These are phyloP conservation scores for Nothura maculosa DNA, from an alignment of 2,797 vertebrate genomes.

Conservation along the genomic window DNA sequence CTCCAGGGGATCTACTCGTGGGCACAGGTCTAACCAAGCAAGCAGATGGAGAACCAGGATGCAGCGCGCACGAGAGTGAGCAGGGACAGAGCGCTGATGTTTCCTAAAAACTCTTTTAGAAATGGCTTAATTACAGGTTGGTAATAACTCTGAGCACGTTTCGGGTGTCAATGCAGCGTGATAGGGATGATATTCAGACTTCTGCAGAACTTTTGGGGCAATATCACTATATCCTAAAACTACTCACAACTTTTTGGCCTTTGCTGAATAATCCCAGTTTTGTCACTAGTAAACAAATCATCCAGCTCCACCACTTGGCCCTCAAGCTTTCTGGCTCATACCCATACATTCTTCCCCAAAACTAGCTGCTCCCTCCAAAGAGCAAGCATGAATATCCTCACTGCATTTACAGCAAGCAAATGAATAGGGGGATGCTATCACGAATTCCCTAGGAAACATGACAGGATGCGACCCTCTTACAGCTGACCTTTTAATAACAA, in stretches of 20 bases:
- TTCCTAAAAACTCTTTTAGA: neutral
- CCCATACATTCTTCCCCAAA: too few relatives aligned
- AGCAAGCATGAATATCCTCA: neutral
- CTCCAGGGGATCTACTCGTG: neutral
- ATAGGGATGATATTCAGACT: neutral
- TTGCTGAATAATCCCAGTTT: neutral
- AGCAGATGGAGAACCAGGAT: neutral
- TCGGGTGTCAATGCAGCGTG: fast-evolving
- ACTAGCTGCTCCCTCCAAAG: neutral
- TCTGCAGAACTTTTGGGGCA: neutral
- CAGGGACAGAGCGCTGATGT: neutral
- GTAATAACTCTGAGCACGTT: neutral
- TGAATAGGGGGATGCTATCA: neutral
- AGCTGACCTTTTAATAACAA: conserved; percentile 65
- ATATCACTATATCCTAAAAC: neutral
- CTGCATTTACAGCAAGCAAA: neutral
- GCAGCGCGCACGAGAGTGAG: neutral
- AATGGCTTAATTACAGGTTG: neutral
- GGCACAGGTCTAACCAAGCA: fast-evolving
- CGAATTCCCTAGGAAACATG: conserved; percentile 26
- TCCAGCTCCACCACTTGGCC: too few relatives aligned
- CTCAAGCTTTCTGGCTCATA: too few relatives aligned
- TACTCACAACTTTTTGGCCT: neutral
- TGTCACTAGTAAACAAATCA: too few relatives aligned
- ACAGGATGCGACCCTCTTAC: neutral